phyloP scores from a whole-genome alignment of 2,113 vertebrate species.

The Amphiprion ocellaris region DNA sequence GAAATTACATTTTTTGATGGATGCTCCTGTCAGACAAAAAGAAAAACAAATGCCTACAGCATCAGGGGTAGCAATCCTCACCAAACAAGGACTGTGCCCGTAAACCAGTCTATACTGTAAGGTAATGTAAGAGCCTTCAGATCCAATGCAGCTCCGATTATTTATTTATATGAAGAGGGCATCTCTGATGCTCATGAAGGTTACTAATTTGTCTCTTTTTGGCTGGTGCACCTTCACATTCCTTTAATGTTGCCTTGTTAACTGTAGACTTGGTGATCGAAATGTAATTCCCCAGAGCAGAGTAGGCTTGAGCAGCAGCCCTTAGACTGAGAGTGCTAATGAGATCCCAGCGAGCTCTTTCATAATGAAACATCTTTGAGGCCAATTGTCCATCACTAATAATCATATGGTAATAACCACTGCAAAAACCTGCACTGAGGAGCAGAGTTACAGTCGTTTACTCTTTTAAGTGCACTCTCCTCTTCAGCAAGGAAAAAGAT shows the following conservation, averaged over 20 bases:
- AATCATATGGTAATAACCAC: slow-evolving; percentile 84
- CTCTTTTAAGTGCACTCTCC: slow-evolving; percentile 54
- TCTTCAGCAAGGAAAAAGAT: slow-evolving; percentile 5
- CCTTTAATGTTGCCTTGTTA: slow-evolving; percentile 80
- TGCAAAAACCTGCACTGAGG: slow-evolving; percentile 61
- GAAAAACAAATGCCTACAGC: slow-evolving; percentile 79
- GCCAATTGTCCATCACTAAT: slow-evolving; percentile 86
- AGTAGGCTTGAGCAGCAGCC: slow-evolving; percentile 64
- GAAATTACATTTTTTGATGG: slow-evolving; percentile 86
- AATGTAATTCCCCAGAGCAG: slow-evolving; percentile 73
- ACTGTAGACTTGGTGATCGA: slow-evolving; percentile 65
- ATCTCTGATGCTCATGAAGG: slow-evolving; percentile 56
- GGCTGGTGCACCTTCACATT: slow-evolving; percentile 66
- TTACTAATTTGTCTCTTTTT: slow-evolving; percentile 74
- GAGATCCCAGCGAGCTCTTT: slow-evolving; percentile 83
- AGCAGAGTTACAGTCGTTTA: slow-evolving; percentile 66
- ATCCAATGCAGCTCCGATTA: slow-evolving; percentile 31
- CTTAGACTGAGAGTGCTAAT: slow-evolving; percentile 76
- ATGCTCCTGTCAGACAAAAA: slow-evolving; percentile 82
- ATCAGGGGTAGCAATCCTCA: slow-evolving; percentile 26
- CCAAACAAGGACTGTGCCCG: slow-evolving; percentile 41
- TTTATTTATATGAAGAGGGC: slow-evolving; percentile 58
- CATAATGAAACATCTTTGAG: slow-evolving; percentile 82
- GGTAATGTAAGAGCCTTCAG: slow-evolving; percentile 46
- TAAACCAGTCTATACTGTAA: slow-evolving; percentile 48